A percentile compares a stretch with the other conserved stretches of the same genome.
Evolutionary conservation across 2,888 invertebrate species (phyloP).

Genomic region (Crepidodera aurea): DNA sequence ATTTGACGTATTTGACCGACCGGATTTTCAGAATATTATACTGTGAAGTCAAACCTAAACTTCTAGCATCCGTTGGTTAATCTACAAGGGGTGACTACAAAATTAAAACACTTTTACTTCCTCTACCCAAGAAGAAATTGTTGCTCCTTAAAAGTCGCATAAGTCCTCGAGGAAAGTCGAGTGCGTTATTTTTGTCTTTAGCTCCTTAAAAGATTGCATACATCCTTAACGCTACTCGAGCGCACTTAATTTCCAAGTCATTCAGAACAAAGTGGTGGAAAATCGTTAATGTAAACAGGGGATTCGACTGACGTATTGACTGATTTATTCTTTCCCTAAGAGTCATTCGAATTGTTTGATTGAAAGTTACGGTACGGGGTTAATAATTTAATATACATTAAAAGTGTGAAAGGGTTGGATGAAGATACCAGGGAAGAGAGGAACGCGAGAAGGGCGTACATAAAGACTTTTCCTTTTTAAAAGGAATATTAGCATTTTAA

Average conservation of each 20-base stretch:
- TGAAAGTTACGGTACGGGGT: neutral
- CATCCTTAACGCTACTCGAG: neutral
- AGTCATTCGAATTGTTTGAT: constrained; percentile 1
- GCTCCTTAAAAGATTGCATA: too few relatives aligned
- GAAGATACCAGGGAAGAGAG: neutral
- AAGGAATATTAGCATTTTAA: too few relatives aligned
- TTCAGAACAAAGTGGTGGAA: constrained; percentile 17
- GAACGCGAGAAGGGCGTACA: too few relatives aligned
- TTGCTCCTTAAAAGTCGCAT: too few relatives aligned
- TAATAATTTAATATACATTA: neutral
- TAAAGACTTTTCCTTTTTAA: too few relatives aligned
- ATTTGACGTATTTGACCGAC: too few relatives aligned
- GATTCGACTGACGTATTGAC: neutral
- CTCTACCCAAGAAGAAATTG: neutral
- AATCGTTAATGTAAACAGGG: constrained; percentile 22
- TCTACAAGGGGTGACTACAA: neutral
- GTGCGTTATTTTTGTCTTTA: too few relatives aligned
- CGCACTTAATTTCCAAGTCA: constrained; percentile 27
- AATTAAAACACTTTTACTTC: neutral
- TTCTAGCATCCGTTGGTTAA: neutral
- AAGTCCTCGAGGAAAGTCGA: too few relatives aligned
- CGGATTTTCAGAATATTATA: too few relatives aligned
- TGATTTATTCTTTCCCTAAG: neutral
- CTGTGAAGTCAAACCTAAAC: too few relatives aligned
- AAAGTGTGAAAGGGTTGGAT: neutral